Evolutionary conservation across 2,797 vertebrate genomes (phyloP).

Genomic region (Chelidonichthys spinosus): DNA sequence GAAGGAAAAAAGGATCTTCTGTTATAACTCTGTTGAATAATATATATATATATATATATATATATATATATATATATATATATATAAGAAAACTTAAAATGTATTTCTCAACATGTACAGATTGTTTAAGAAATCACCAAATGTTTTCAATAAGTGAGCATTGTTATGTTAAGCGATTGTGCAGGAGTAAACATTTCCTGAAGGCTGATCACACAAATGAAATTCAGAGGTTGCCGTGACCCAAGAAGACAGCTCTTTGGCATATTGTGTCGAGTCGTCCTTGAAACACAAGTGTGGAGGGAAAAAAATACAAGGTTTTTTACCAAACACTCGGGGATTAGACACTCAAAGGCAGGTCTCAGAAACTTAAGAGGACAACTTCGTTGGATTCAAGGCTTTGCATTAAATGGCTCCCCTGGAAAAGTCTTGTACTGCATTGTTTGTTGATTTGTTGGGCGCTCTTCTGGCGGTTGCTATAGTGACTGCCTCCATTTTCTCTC

Average conservation of each 20-base stretch:
- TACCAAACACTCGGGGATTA: slow-evolving; percentile 72
- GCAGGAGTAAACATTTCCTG: slow-evolving; percentile 69
- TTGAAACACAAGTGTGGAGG: slow-evolving; percentile 75
- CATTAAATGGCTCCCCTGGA: slow-evolving; percentile 76
- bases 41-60: not conserved
- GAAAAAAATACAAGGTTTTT: slow-evolving; percentile 69
- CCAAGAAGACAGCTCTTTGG: slow-evolving; percentile 80
- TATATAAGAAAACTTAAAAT: slow-evolving; percentile 10
- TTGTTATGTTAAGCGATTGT: slow-evolving; percentile 55
- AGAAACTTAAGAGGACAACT: slow-evolving; percentile 79
- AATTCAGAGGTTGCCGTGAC: slow-evolving; percentile 83
- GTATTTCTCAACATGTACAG: slow-evolving; percentile 1
- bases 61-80: not conserved
- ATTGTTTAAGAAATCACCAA: slow-evolving; percentile 28
- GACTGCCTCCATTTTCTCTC: slow-evolving; percentile 85
- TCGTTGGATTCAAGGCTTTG: slow-evolving; percentile 79
- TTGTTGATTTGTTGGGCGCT: slow-evolving; percentile 83
- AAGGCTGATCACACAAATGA: slow-evolving; percentile 78
- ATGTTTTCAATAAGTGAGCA: slow-evolving; percentile 47
- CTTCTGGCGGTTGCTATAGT: slow-evolving; percentile 82
- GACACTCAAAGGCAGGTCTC: slow-evolving; percentile 75
- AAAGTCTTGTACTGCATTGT: slow-evolving; percentile 80
- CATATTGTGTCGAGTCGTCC: slow-evolving; percentile 73
- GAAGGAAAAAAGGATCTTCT: not conserved
- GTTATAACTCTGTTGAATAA: not conserved